These are phyloP conservation scores for Clinocottus analis DNA, from an alignment of 2,113 vertebrate genomes.

Conservation along the genomic window DNA sequence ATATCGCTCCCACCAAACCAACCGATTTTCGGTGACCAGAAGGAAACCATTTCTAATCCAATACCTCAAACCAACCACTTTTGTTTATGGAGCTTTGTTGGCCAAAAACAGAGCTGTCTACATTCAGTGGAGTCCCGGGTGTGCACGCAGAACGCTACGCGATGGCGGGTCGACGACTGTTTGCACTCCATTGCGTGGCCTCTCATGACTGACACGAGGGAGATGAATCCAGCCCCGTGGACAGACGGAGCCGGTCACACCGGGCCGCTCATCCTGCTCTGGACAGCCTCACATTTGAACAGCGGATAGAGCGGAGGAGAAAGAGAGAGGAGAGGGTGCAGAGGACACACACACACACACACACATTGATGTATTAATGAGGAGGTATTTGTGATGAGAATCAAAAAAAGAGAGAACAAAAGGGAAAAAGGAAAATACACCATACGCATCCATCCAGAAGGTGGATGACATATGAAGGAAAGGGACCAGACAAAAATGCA, in stretches of 20 bases:
- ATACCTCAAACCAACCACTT: not conserved
- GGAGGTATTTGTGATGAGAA: slow-evolving; percentile 30
- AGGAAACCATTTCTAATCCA: not conserved
- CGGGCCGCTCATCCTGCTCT: slow-evolving; percentile 39
- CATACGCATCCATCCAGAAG: slow-evolving; percentile 20
- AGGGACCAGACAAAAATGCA: slow-evolving; percentile 26
- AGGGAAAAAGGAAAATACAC: slow-evolving; percentile 37
- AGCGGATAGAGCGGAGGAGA: slow-evolving; percentile 26
- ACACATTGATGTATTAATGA: slow-evolving; percentile 56
- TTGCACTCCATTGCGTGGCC: slow-evolving; percentile 66
- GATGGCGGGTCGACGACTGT: slow-evolving; percentile 35
- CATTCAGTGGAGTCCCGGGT: slow-evolving; percentile 8
- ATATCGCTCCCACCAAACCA: not conserved
- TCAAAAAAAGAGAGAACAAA: slow-evolving; percentile 11
- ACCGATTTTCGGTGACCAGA: not conserved
- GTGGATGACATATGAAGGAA: slow-evolving; percentile 26
- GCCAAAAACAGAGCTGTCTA: not conserved
- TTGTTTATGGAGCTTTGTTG: too few relatives aligned
- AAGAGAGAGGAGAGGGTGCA: slow-evolving; percentile 15
- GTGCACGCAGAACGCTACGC: slow-evolving; percentile 17
- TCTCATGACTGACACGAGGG: slow-evolving; percentile 54
- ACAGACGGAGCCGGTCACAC: slow-evolving; percentile 45
- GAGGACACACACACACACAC: slow-evolving; percentile 30
- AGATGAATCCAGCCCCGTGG: slow-evolving; percentile 65
- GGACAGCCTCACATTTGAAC: slow-evolving; percentile 44